Evolutionary conservation across 1,140 invertebrate species (phyloP), one percentile per base, ranked within the genome.

Genomic region (Phthorimaea operculella): DNA sequence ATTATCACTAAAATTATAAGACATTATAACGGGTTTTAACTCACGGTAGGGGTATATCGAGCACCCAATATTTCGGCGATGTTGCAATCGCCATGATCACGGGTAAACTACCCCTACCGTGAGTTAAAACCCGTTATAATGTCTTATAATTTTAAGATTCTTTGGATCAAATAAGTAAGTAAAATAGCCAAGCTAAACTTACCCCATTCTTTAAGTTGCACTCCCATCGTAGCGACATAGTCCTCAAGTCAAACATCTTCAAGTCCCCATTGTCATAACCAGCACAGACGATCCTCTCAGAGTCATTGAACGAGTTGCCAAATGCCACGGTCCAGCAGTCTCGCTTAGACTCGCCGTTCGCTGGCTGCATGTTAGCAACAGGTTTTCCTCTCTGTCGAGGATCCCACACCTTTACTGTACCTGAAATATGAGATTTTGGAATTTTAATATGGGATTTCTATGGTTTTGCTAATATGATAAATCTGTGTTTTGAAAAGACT

Each of bases 191-290:
- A n/a, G n/a, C n/a, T n/a, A n/a, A n/a, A n/a, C 36, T 75, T 86
- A 94, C 93, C 58, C 97, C 97, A 90, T 98, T 98, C 75, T 94
- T 96, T 1, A 98, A 76, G 83, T 97, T 97, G 33, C 92, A 92
- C 77, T 98, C 96, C 96, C 96, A 98, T 65, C 90, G 86, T 0
- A 98, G 71, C 5, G 88, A 86, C 92, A 98, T 95, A 11, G 89
- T 90, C 63, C 90, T 89, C n/a, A 99, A 85, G 86, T 98, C 96
- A 81, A 97, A 98, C 78, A 98, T 89, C 87, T 98, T 98, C 0
- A 99, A 81, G 79, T 99, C 97, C 0, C 97, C 97, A 86, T 98
- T 99, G 72, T 99, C 97, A 79, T 98, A 99, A 4, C 97, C 97
- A 39, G 96, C 93, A 58, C 90, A 92, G 0, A 98, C 90, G 55